Conservation (phyloP, 2,888 invertebrate genomes). For the Liopterus haemorrhoidalis region DNA sequence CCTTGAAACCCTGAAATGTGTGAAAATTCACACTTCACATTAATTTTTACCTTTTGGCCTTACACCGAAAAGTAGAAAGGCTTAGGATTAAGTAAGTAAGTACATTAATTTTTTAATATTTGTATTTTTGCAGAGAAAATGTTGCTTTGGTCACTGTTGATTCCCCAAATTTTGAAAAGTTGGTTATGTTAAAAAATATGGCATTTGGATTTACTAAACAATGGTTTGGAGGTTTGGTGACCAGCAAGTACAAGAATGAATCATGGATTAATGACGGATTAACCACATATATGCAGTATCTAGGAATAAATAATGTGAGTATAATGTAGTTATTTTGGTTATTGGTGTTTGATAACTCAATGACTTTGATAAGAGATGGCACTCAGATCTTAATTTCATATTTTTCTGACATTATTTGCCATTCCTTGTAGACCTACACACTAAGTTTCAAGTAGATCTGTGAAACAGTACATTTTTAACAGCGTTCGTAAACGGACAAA, state of each 20-base stretch:
- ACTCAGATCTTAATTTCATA: no score
- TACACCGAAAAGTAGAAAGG: no score
- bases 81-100: no score
- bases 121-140: conserved; percentile 33
- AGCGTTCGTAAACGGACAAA: no score
- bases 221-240: conserved; percentile 70
- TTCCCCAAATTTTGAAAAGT: conserved; percentile 41
- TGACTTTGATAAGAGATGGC: no score
- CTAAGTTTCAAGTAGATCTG: no score
- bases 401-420: no score
- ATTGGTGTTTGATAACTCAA: conserved; percentile 9
- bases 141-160: conserved; percentile 28
- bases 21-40: no score
- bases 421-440: no score
- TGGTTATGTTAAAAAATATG: conserved; percentile 51
- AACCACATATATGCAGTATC: conserved; percentile 57
- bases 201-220: conserved; percentile 69
- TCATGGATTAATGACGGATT: conserved; percentile 71
- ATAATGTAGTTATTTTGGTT: conserved; percentile 3
- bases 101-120: conserved; percentile 15
- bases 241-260: conserved; percentile 65
- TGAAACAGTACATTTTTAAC: no score
- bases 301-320: conserved; percentile 51
- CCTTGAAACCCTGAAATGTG: no score
- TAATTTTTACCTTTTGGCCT: no score